These are phyloP conservation scores for Drymodes brunneopygia DNA, from an alignment of 2,113 vertebrate species.

Conservation along the genomic window DNA sequence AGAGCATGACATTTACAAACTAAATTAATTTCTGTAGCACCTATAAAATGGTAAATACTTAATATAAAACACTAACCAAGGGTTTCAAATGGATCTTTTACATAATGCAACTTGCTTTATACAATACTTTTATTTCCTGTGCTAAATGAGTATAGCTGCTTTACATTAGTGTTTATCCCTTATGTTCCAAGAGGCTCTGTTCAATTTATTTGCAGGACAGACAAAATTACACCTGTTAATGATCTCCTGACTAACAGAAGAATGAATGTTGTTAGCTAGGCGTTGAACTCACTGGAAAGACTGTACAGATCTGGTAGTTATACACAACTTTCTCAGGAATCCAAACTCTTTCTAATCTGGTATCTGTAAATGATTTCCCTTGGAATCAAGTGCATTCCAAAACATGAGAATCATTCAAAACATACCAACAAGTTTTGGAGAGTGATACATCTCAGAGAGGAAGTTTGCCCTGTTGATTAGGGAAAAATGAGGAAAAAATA, in stretches of 20 bases:
- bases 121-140: not conserved
- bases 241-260: not conserved
- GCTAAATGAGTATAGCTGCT: not conserved
- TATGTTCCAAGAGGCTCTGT: not conserved
- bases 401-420: not conserved
- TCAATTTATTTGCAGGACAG: not conserved
- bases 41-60: not conserved
- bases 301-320: not conserved
- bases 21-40: conserved; percentile 12
- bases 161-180: not conserved
- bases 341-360: not conserved
- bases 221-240: conserved; percentile 20
- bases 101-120: not conserved
- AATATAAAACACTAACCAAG: not conserved
- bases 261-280: not conserved
- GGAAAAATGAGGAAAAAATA: not conserved
- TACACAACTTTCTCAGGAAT: not conserved
- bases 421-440: not conserved
- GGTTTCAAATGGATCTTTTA: not conserved
- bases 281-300: not conserved
- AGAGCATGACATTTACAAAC: not conserved
- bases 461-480: not conserved
- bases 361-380: not conserved
- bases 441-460: not conserved
- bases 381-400: not conserved